phyloP scores from a whole-genome alignment of 2,113 vertebrate genomes.

The Axis porcinus region DNA sequence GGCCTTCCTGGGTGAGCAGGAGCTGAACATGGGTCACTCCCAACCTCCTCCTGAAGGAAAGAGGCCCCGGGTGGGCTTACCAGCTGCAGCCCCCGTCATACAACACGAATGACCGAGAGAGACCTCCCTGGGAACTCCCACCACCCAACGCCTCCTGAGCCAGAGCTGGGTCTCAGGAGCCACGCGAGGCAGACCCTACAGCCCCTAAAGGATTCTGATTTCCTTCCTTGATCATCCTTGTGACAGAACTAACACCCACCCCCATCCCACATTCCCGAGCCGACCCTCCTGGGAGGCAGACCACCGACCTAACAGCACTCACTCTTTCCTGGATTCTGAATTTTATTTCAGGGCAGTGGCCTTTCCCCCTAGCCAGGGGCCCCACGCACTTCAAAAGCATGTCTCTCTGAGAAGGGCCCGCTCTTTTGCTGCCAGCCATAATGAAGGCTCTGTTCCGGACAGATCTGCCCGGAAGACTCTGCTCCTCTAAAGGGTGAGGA shows the following conservation, averaged over 20 bases:
- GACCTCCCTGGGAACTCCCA: too few species aligned
- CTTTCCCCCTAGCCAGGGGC: not conserved
- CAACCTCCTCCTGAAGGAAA: not conserved
- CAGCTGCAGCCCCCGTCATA: not conserved
- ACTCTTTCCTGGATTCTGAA: not conserved
- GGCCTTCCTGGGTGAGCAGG: not conserved
- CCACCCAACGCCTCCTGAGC: rapidly evolving
- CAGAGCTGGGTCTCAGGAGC: not conserved
- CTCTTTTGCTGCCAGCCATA: not conserved
- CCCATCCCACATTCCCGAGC: not conserved
- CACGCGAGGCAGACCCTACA: rapidly evolving
- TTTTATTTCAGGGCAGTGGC: not conserved
- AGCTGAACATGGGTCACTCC: not conserved
- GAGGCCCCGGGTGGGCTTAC: not conserved
- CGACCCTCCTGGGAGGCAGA: not conserved
- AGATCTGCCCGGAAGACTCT: not conserved
- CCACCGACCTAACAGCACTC: not conserved
- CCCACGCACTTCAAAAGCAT: not conserved
- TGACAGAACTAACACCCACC: not conserved
- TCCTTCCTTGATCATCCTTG: not conserved
- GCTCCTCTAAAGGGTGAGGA: rapidly evolving
- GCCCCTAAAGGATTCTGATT: not conserved
- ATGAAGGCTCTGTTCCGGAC: not conserved
- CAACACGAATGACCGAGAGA: rapidly evolving
- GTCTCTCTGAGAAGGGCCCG: not conserved